Conservation (phyloP, 2,888 invertebrate genomes). For the Dysmachus trigonus region DNA sequence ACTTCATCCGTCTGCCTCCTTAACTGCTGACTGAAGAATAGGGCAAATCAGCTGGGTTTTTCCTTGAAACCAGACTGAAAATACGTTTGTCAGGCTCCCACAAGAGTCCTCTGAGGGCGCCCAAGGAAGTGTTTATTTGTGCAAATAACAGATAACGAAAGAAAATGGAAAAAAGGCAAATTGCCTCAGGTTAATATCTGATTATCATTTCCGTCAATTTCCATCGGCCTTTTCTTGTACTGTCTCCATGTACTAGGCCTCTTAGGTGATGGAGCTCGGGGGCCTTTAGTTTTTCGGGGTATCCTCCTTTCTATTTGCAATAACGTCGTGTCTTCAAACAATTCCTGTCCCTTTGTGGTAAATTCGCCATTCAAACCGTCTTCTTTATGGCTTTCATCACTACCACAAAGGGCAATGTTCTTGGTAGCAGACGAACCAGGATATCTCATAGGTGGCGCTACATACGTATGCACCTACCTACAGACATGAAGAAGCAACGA, state of each 20-base stretch:
- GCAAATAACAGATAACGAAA: conserved; percentile 33
- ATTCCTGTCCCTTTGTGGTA: neutral
- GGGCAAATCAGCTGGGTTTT: conserved; percentile 28
- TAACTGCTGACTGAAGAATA: conserved; percentile 8
- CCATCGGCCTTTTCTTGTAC: conserved; percentile 13
- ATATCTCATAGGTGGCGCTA: neutral
- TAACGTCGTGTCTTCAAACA: neutral
- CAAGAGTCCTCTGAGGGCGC: conserved; percentile 8
- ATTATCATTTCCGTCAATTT: conserved; percentile 17
- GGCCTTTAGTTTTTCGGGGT: neutral
- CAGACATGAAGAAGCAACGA: neutral
- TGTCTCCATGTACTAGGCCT: neutral
- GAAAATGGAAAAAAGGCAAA: conserved; percentile 27
- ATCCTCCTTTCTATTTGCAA: neutral
- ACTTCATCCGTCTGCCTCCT: conserved; percentile 20
- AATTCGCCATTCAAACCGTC: neutral
- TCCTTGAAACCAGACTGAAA: neutral
- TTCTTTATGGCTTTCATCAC: neutral
- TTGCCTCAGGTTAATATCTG: conserved; percentile 14
- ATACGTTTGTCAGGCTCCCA: neutral
- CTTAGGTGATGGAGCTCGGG: neutral
- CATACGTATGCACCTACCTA: neutral
- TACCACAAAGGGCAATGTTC: neutral
- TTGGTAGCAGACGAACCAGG: neutral
- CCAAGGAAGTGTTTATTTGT: conserved; percentile 29